These are phyloP conservation scores for Leptoclinus maculatus DNA, from an alignment of 2,797 vertebrate genomes.

Conservation along the genomic window DNA sequence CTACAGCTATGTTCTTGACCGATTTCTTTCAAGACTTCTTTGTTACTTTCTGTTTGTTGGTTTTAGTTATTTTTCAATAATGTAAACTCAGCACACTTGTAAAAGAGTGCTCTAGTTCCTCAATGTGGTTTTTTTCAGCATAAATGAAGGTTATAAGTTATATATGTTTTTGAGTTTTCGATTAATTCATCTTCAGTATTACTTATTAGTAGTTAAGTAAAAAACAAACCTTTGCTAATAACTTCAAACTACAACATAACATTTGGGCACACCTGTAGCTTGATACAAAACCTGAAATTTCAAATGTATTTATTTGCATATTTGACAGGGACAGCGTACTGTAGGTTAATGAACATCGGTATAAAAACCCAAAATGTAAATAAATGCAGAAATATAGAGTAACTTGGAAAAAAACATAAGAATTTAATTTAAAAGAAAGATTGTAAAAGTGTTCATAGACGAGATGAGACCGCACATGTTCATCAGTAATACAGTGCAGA, in stretches of 20 bases:
- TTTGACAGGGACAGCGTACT: background rate
- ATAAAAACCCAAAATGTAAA: background rate
- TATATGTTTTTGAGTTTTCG: background rate
- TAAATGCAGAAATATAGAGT: background rate
- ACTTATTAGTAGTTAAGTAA: background rate
- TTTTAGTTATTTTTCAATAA: background rate
- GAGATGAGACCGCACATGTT: background rate
- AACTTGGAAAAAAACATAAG: conserved; percentile 9
- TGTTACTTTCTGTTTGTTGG: background rate
- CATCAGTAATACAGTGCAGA: background rate
- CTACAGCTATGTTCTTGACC: background rate
- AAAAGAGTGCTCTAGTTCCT: background rate
- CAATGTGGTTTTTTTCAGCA: background rate
- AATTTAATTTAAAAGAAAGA: conserved; percentile 25
- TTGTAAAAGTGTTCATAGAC: background rate
- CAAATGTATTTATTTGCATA: background rate
- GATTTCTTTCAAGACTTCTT: background rate
- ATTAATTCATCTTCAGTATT: too few relatives aligned
- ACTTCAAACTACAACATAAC: background rate
- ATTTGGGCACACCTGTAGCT: background rate
- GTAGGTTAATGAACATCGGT: background rate
- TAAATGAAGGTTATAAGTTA: background rate
- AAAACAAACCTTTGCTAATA: background rate
- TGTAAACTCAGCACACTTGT: background rate
- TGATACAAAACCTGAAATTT: background rate